A percentile compares a stretch with the other conserved stretches of the same genome.
Conservation (phyloP, 2,888 invertebrate species). For the Hyalella azteca region DNA sequence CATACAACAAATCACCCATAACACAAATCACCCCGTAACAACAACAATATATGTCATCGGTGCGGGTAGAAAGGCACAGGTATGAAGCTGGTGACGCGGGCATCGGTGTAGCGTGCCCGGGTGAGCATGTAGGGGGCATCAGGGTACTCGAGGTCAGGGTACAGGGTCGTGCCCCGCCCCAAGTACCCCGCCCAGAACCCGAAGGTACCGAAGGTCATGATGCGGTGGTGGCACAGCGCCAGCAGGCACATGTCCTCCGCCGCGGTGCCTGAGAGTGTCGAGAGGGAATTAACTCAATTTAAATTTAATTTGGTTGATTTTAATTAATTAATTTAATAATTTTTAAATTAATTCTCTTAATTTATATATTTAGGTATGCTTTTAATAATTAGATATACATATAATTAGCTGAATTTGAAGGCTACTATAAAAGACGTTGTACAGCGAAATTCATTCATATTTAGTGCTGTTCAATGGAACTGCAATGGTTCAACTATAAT, state of each 20-base stretch:
- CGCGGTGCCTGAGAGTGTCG: not conserved
- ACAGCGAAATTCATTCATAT: too few relatives aligned
- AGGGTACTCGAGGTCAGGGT: not conserved
- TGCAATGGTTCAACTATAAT: too few relatives aligned
- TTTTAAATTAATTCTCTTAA: not conserved
- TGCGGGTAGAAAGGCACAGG: not conserved
- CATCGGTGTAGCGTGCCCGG: not conserved
- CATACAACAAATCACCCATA: too few relatives aligned
- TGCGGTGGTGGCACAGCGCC: slow-evolving; percentile 13
- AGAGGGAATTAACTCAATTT: not conserved
- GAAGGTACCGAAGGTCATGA: slow-evolving; percentile 26
- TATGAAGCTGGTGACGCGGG: not conserved
- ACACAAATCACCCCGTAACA: too few relatives aligned
- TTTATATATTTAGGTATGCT: too few relatives aligned
- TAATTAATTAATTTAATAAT: not conserved
- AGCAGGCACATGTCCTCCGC: slow-evolving; percentile 30
- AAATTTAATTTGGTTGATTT: too few relatives aligned
- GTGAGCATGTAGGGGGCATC: not conserved
- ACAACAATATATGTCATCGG: not conserved
- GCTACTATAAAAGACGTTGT: too few relatives aligned
- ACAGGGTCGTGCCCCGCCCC: slow-evolving; percentile 2
- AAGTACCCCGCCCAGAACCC: slow-evolving; percentile 26
- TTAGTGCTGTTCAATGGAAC: too few relatives aligned
- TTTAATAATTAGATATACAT: too few relatives aligned
- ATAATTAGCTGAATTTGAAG: too few relatives aligned